phyloP scores from a whole-genome alignment of 92 coral and sea anemone species.

The Phenganax subtilis region DNA sequence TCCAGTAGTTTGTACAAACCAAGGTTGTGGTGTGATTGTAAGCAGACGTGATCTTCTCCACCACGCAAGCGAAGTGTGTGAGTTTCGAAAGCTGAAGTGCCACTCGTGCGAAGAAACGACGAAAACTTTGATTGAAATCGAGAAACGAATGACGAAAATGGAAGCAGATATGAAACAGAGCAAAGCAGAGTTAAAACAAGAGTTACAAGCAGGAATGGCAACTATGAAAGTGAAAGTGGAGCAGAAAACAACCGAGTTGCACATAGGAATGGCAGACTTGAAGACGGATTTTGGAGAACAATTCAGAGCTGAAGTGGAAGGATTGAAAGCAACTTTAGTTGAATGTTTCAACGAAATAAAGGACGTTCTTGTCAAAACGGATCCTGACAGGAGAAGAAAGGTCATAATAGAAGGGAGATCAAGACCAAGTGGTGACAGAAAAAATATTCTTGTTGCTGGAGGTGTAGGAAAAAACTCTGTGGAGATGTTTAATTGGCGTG shows the following conservation, averaged over 20 bases:
- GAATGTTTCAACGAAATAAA: too few species aligned
- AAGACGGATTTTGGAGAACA: neutral
- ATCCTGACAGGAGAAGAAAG: too few species aligned
- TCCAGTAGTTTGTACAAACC: constrained; percentile 47
- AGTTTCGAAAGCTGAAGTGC: neutral
- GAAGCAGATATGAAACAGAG: neutral
- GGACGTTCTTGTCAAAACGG: neutral
- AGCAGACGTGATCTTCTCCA: constrained; percentile 34
- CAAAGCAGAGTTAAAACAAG: too few species aligned
- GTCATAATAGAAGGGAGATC: neutral
- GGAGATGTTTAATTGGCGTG: neutral
- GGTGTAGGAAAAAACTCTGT: neutral
- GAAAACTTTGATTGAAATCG: neutral
- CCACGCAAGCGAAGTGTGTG: constrained; percentile 35
- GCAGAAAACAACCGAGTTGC: neutral
- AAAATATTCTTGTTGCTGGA: neutral
- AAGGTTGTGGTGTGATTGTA: constrained; percentile 42
- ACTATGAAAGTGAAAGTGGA: too few species aligned
- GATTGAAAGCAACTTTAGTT: neutral
- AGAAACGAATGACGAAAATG: neutral
- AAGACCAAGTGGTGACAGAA: too few species aligned
- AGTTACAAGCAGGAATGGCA: too few species aligned
- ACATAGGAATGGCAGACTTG: neutral
- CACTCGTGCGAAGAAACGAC: neutral
- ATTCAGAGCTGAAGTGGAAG: too few species aligned